phyloP scores from a whole-genome alignment of 1,140 invertebrate genomes.

The Aradophagus sp. region DNA sequence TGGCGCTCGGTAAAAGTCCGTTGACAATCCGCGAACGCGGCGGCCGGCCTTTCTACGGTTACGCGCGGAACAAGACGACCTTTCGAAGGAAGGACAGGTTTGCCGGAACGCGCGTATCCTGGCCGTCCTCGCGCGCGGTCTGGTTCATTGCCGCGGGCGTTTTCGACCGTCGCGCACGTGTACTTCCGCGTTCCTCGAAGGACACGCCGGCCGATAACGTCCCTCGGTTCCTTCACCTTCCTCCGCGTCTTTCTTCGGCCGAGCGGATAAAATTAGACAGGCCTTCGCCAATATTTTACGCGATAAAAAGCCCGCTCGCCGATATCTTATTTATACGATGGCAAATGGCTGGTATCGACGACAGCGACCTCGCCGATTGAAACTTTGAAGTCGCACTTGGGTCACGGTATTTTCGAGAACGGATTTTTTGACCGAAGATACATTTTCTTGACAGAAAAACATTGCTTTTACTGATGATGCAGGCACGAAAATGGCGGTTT shows the following conservation, averaged over 20 bases:
- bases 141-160: conserved; percentile 24
- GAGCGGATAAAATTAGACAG: no score
- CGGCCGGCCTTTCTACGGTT: conserved; percentile 50
- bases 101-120: conserved; percentile 43
- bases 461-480: no score
- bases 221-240: conserved; percentile 5
- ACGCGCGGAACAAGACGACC: conserved; percentile 53
- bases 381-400: no score
- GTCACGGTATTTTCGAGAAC: no score
- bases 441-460: no score
- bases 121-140: conserved; percentile 4
- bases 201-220: conserved; percentile 24
- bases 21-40: conserved; percentile 37
- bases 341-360: no score
- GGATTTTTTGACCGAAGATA: no score
- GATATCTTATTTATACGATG: no score
- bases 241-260: background rate
- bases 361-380: no score
- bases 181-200: conserved; percentile 60
- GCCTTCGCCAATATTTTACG: no score
- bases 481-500: no score
- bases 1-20: conserved; percentile 19
- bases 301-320: no score
- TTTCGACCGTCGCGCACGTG: conserved; percentile 44
- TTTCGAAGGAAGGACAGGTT: conserved; percentile 55